phyloP scores from a whole-genome alignment of 2,113 vertebrate genomes.

The Hippocampus guttulatus region DNA sequence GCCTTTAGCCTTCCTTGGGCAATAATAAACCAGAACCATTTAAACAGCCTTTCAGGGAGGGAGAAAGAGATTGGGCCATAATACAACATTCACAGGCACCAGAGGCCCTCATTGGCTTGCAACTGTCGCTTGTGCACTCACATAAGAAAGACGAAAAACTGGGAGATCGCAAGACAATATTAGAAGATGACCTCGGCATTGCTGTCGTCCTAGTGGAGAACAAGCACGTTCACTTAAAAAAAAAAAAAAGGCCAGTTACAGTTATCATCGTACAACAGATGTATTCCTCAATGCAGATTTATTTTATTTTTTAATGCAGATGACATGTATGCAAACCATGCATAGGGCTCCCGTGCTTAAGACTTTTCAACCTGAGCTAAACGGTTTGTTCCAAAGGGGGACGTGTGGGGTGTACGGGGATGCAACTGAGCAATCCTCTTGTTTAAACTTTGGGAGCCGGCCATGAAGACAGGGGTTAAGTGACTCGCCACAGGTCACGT shows the following conservation, averaged over 20 bases:
- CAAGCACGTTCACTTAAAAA: not conserved
- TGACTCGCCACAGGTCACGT: slow-evolving; percentile 72
- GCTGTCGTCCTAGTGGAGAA: not conserved
- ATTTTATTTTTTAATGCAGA: not conserved
- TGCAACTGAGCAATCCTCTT: slow-evolving; percentile 62
- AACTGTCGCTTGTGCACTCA: slow-evolving; percentile 82
- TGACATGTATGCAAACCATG: slow-evolving; percentile 36
- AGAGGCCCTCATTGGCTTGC: slow-evolving; percentile 80
- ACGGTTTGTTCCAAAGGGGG: slow-evolving; percentile 58
- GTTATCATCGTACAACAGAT: not conserved
- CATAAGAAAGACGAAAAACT: slow-evolving; percentile 59
- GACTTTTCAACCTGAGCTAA: slow-evolving; percentile 61
- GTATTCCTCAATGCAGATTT: not conserved
- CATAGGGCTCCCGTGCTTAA: slow-evolving; percentile 26
- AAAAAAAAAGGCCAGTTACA: not conserved
- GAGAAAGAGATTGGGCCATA: slow-evolving; percentile 86
- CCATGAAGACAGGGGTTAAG: slow-evolving; percentile 74
- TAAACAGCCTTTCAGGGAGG: slow-evolving; percentile 90
- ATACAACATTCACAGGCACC: slow-evolving; percentile 85
- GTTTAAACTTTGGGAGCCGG: slow-evolving; percentile 65
- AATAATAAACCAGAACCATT: slow-evolving; percentile 99
- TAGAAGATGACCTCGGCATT: slow-evolving; percentile 20
- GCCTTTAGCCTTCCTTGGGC: slow-evolving; percentile 93
- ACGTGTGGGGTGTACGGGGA: slow-evolving; percentile 54
- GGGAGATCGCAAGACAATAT: slow-evolving; percentile 38